Base-by-base conservation (phyloP, 2,888 invertebrate species). In the Agrilus cyanescens region DNA sequence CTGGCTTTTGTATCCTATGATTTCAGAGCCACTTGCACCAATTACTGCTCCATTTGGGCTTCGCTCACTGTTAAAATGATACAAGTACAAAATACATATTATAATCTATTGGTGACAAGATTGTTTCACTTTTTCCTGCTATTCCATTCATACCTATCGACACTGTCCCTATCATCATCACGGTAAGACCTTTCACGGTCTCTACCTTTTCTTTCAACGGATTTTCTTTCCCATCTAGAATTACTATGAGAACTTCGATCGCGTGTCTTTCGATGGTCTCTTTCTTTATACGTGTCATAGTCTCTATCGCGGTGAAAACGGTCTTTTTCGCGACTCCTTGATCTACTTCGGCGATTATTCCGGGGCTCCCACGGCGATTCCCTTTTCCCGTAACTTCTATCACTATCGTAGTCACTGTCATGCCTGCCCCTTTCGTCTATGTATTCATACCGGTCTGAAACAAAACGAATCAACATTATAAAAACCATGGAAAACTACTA, bases 1-100 rank as follows among this genome's bases (percentile, higher is more conserved):
- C 46, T 67, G 68, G 53, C 66, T 67, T 56, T 67, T 67, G 51
- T 65, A 66, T 37, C 66, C 66, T 51, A 67, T 66, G 44, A 67
- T 67, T 60, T 67, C 66, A 16, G 65, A 63, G 37, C 67, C 67
- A 50, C 67, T 67, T 39, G 66, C 66, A 51, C 67, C 67, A 46
- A 66, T 57, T 25, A 59, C 57, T 42, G 61, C 64, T 44, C 64
- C 63, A 50, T 57, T 58, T 38, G 61, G 61, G 54, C 64, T 65
- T 55, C 64, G 57, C 51, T 63, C 64, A 58, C 63, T 63, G 60
- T 61, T 49, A 62, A 63, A 50, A 48, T 46, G 38, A 47, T 37
- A 46, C 39, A 50, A 45, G 43, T 36, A 47, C 41, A 41, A 40
- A 46, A 38, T 31, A 31, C 10, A 38, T 30, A 38, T 12, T 38